A percentile compares a stretch with the other conserved stretches of the same genome.
These are phyloP conservation scores for Corbicula japonica DNA, from an alignment of 2,888 invertebrate species.

Conservation along the genomic window DNA sequence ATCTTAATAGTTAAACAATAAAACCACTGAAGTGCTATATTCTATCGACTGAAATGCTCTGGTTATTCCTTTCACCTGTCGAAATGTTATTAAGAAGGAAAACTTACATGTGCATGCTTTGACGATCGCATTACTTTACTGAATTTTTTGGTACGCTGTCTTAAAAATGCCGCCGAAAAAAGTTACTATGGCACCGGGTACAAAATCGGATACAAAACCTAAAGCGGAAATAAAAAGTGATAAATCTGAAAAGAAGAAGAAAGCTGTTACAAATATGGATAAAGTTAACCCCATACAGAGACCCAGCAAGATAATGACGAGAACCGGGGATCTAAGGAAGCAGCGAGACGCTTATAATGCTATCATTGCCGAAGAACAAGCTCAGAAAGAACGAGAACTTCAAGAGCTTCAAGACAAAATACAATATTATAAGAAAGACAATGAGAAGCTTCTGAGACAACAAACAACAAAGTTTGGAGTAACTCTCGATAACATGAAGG, in stretches of 20 bases:
- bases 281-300: conserved; percentile 46
- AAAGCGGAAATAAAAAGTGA: not conserved
- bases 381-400: conserved; percentile 33
- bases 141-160: too few relatives aligned
- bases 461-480: conserved; percentile 56
- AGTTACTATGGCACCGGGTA: conserved; percentile 33
- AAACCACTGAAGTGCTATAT: not conserved
- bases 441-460: conserved; percentile 54
- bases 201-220: conserved; percentile 25
- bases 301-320: conserved; percentile 19
- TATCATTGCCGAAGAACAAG: conserved; percentile 40
- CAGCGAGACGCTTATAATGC: conserved; percentile 36
- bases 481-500: conserved; percentile 50
- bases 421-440: conserved; percentile 43
- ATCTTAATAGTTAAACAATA: too few relatives aligned
- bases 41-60: conserved; percentile 22
- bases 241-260: conserved; percentile 11
- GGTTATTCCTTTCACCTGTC: conserved; percentile 2
- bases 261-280: conserved; percentile 16
- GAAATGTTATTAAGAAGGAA: too few relatives aligned
- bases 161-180: conserved; percentile 26
- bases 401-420: conserved; percentile 50
- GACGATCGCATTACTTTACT: too few relatives aligned
- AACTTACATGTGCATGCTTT: too few relatives aligned
- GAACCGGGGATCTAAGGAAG: conserved; percentile 39